Evolutionary conservation across 2,113 vertebrate genomes (phyloP), one percentile per base, ranked within the genome.

Genomic region (Panthera uncia): DNA sequence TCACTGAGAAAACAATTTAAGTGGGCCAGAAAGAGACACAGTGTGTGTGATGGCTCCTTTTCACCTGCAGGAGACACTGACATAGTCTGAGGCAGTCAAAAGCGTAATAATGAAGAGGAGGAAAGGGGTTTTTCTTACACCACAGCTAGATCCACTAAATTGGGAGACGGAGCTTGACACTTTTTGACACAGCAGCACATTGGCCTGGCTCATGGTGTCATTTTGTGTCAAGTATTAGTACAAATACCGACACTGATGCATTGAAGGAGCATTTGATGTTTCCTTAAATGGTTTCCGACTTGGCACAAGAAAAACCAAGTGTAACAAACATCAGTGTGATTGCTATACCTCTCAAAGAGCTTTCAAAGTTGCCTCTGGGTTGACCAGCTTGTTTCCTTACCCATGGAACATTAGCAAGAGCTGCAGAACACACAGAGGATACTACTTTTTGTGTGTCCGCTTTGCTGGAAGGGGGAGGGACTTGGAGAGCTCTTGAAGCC

Each of bases 1-100:
- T 96, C 96, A 96, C 95, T 0, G 2, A 89, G 83, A 73, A 96
- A 95, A 93, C 80, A 93, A 92, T 81, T n/a, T 95, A 96, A 96
- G 41, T 95, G 97, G 94, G 89, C 95, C 95, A 97, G 95, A 61
- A 55, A 84, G 66, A 76, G 57, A 94, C 38, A 8, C 27, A 16
- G 41, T 5, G 1, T 55, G 33, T 63, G 38, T 16, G 66, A 50
- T 0, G 13, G 55, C n/a, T 88, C 73, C 66, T 91, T 96, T 78
- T 45, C 57, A 94, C 93, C 79, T 90, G 69, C 74, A 84, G 29
- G 76, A 84, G 29, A 45, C 85, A 18, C n/a, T 23, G n/a, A 57
- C 91, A 50, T 45, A 12, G 11, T 68, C 68, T 2, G 14, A 45
- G 78, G 87, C n/a, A 33, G 9, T 29, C 36, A 52, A 48, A 79